Conservation (phyloP, 1,140 invertebrate species). For the Cyphomyrmex costatus region DNA sequence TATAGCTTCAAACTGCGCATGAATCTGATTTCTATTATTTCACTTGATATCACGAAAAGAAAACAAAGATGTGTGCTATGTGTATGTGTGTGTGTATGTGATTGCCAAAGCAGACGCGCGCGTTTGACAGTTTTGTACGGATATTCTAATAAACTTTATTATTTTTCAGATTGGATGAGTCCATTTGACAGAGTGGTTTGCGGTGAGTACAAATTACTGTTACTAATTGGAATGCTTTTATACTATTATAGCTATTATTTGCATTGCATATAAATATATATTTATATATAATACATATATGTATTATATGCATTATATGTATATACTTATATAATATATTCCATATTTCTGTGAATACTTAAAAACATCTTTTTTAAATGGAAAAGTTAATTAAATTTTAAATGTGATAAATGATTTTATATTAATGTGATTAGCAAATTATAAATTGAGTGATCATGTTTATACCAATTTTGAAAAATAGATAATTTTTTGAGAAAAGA, state of each 20-base stretch:
- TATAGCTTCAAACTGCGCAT: conserved; percentile 28
- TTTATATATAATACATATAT: no score
- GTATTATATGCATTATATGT: conserved; percentile 5
- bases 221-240: conserved; percentile 6
- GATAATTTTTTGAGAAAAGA: neutral
- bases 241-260: conserved; percentile 20
- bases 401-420: neutral
- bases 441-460: neutral
- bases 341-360: conserved; percentile 47
- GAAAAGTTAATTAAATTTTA: neutral
- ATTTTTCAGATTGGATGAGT: conserved; percentile 95
- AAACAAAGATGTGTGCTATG: no score
- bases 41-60: neutral
- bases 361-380: neutral
- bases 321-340: conserved; percentile 31
- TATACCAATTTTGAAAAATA: neutral
- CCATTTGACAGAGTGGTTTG: conserved; percentile 96
- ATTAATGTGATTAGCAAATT: neutral
- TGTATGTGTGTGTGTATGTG: no score
- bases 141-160: conserved; percentile 68
- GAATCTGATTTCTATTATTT: neutral
- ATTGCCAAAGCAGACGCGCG: neutral
- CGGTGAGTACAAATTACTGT: conserved; percentile 91
- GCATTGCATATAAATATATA: neutral
- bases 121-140: neutral